Evolutionary conservation across 2,797 vertebrate genomes (phyloP).

Genomic region (Rousettus madagascariensis): DNA sequence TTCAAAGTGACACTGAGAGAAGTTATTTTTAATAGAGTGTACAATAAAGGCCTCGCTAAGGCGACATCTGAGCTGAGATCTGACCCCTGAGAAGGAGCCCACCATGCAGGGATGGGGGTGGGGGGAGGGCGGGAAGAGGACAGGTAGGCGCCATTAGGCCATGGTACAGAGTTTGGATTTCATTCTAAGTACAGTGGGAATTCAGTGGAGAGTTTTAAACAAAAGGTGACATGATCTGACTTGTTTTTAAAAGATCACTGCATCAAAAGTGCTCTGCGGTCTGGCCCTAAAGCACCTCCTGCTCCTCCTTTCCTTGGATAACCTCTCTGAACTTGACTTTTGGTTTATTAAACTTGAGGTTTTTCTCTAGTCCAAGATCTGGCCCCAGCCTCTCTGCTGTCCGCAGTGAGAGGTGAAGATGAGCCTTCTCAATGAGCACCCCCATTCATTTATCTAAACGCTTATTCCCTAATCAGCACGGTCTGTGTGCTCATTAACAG

Average conservation of each 20-base stretch:
- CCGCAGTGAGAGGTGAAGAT: not conserved
- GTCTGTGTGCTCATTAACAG: not conserved
- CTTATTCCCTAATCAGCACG: not conserved
- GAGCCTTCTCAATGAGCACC: not conserved
- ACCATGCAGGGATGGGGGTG: not conserved
- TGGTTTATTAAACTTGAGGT: not conserved
- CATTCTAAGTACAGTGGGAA: not conserved
- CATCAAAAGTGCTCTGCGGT: not conserved
- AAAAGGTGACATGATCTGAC: not conserved
- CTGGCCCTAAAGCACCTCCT: not conserved
- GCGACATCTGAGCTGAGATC: not conserved
- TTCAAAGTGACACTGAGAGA: not conserved
- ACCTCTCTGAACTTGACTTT: constrained; percentile 9
- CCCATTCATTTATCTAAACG: not conserved
- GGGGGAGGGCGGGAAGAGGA: not conserved
- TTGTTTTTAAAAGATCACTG: not conserved
- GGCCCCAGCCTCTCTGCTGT: not conserved
- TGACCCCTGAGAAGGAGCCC: not conserved
- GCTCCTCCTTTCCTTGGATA: not conserved
- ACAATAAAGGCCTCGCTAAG: not conserved
- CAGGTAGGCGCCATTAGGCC: not conserved
- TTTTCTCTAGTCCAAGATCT: not conserved
- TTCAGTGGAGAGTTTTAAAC: not conserved
- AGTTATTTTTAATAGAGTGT: not conserved
- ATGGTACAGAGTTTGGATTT: not conserved